Conservation (phyloP, 2,888 invertebrate genomes). For the Eupithecia dodoneata region DNA sequence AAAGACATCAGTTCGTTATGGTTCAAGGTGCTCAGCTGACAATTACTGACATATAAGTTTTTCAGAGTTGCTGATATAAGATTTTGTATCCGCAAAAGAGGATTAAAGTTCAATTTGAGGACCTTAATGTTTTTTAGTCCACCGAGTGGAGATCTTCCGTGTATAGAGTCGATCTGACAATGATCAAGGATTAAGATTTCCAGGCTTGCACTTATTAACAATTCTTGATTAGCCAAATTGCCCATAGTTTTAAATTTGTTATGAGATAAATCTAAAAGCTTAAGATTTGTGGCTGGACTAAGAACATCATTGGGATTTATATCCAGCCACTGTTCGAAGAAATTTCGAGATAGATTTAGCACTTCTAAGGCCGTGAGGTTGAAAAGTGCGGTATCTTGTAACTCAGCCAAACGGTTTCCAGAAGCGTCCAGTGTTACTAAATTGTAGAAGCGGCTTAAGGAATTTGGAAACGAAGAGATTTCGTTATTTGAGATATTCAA, state of each 20-base stretch:
- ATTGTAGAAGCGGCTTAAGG: conserved; percentile 60
- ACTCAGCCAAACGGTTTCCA: conserved; percentile 79
- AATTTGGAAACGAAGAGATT: conserved; percentile 82
- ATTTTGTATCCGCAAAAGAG: conserved; percentile 71
- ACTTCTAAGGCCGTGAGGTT: conserved; percentile 83
- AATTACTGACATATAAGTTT: conserved; percentile 84
- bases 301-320: conserved; percentile 83
- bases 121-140: conserved; percentile 81
- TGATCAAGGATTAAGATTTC: conserved; percentile 84
- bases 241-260: conserved; percentile 85
- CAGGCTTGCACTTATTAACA: conserved; percentile 84
- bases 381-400: conserved; percentile 76
- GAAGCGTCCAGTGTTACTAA: conserved; percentile 68
- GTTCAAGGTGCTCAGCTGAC: conserved; percentile 80
- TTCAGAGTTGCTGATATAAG: conserved; percentile 80
- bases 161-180: conserved; percentile 84
- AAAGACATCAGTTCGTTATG: conserved; percentile 83
- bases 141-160: conserved; percentile 77
- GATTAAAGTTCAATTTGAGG: conserved; percentile 82
- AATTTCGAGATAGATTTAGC: conserved; percentile 86
- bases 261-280: conserved; percentile 85
- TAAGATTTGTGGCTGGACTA: conserved; percentile 77
- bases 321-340: conserved; percentile 83
- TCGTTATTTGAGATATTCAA: conserved; percentile 88
- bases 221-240: conserved; percentile 74